Conservation (phyloP, 2,888 invertebrate species). For the Lithophane socia region DNA sequence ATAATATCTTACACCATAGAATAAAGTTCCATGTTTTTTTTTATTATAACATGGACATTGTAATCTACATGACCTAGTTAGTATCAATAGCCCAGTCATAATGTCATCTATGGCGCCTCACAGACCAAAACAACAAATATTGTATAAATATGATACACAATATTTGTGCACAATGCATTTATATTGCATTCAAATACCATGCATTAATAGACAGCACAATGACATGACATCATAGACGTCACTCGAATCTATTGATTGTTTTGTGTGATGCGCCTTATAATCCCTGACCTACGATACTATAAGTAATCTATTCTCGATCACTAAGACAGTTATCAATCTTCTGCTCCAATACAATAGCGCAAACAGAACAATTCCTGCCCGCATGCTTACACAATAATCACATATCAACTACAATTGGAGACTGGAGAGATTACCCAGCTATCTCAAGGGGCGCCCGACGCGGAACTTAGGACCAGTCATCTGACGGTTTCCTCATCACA, state of each 20-base stretch:
- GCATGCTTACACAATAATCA: slow-evolving; percentile 38
- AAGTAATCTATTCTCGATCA: not conserved
- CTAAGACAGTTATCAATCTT: not conserved
- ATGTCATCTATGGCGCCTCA: not conserved
- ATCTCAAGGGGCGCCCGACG: slow-evolving; percentile 26
- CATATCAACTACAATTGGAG: slow-evolving; percentile 24
- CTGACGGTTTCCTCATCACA: slow-evolving; percentile 38
- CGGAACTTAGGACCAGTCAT: slow-evolving; percentile 41
- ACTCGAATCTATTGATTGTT: slow-evolving; percentile 22
- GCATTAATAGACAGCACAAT: slow-evolving; percentile 22
- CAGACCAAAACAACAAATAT: slow-evolving; percentile 13
- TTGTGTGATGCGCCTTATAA: not conserved
- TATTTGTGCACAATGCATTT: slow-evolving; percentile 2
- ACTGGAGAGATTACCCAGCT: slow-evolving; percentile 35
- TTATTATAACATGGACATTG: not conserved
- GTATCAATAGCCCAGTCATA: not conserved
- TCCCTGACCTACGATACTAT: slow-evolving; percentile 24
- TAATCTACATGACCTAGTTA: slow-evolving; percentile 7
- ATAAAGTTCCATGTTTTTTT: not conserved
- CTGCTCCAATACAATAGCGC: not conserved
- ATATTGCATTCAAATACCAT: not conserved
- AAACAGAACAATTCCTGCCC: slow-evolving; percentile 23
- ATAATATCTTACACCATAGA: not conserved
- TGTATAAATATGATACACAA: not conserved
- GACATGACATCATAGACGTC: slow-evolving; percentile 4